Evolutionary conservation across 92 coral and sea anemone species (phyloP), one percentile per base, ranked within the genome.

Genomic region (Phenganax stokvisi): DNA sequence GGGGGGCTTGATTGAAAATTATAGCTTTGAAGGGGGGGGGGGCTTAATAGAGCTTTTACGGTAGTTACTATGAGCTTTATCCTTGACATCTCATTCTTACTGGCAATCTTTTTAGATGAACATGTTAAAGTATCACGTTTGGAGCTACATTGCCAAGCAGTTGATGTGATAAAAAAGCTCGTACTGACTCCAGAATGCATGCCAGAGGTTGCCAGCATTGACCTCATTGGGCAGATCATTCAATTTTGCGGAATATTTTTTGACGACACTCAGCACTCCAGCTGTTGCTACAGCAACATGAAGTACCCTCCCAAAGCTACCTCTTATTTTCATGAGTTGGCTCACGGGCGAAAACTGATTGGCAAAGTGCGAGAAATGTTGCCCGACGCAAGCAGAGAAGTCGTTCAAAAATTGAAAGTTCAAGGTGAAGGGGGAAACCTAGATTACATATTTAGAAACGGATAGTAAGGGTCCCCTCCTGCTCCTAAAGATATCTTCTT

Each of bases 221-320:
- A 96, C 10, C 85, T 87, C n/a, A 84, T 93, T 27, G 87, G 90
- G 28, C 88, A 81, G n/a, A 57, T 93, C 59, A 85, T 93, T 8
- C 60, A 86, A 58, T 86, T 93, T 74, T 91, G 98, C 53, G 91
- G 89, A 58, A 82, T 91, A 52, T 90, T 88, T 75, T 85, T 86
- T 72, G 86, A 89, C 10, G 70, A 59, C 59, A 90, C 93, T 73
- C 44, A 17, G 47, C 98, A 93, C 85, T 81, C 89, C 63, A 87
- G 82, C 81, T 93, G 98, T 85, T 93, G 98, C 72, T 85, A 82
- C 56, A 52, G 74, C 17, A 59, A 64, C 25, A 53, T 59, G 15
- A 59, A 84, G 27, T 88, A 85, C 54, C 82, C 88, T 1, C 55
- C 61, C 7, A 81, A 86, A 44, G 98, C 94, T 3, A 86, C 84